Percentiles rank a stretch among this genome's conserved stretches.
Evolutionary conservation across 2,888 invertebrate species (phyloP).

Genomic region (Tryphoninae sp.): DNA sequence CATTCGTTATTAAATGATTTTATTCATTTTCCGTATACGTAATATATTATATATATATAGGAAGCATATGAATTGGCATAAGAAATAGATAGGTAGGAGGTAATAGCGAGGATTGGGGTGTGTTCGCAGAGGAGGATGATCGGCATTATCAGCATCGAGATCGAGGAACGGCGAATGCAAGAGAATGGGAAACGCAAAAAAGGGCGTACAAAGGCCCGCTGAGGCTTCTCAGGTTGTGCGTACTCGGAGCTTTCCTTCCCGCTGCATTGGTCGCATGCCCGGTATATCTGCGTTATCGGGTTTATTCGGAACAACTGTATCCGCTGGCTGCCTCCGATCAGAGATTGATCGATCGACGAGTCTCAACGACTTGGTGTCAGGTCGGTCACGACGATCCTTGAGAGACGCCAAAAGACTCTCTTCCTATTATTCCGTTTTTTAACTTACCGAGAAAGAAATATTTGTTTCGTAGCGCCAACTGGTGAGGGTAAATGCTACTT

Average conservation of each 20-base stretch:
- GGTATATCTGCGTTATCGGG: conserved; percentile 87
- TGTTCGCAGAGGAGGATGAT: too few species aligned
- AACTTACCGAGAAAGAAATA: conserved; percentile 33
- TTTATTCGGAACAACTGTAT: conserved; percentile 87
- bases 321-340: conserved; percentile 90
- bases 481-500: conserved; percentile 87
- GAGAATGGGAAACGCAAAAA: conserved; percentile 73
- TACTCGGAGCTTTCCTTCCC: conserved; percentile 86
- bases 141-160: conserved; percentile 52
- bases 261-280: conserved; percentile 86
- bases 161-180: conserved; percentile 62
- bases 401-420: not conserved
- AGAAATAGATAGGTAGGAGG: too few species aligned
- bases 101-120: too few species aligned
- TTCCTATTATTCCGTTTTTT: conserved; percentile 22
- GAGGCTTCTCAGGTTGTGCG: conserved; percentile 84
- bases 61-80: too few species aligned
- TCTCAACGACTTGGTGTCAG: conserved; percentile 92
- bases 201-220: conserved; percentile 82
- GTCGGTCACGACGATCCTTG: conserved; percentile 79
- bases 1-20: too few species aligned
- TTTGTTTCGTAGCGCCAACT: conserved; percentile 84
- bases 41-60: too few species aligned
- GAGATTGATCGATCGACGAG: conserved; percentile 87
- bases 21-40: too few species aligned